A percentile compares a stretch with the other conserved stretches of the same genome.
These are phyloP conservation scores for Heterodera carotae DNA, from an alignment of 1,140 invertebrate species.

Conservation along the genomic window DNA sequence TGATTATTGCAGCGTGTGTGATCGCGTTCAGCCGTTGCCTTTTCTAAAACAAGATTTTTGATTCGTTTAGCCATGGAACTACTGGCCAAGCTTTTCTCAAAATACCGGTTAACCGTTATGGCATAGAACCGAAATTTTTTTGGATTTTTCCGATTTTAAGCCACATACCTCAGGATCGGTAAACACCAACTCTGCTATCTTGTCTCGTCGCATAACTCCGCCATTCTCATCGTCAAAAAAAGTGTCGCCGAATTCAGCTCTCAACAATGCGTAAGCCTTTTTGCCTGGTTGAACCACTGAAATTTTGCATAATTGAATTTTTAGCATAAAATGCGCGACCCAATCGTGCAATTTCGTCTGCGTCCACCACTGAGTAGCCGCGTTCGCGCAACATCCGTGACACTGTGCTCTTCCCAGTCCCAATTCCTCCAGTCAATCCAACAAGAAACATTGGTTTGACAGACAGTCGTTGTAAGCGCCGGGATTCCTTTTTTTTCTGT, in stretches of 20 bases:
- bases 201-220: conserved; percentile 10
- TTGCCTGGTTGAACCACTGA: conserved; percentile 25
- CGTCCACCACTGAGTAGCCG: conserved; percentile 16
- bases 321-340: background rate
- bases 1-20: conserved; percentile 12
- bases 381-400: conserved; percentile 8
- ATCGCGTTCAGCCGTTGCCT: conserved; percentile 12
- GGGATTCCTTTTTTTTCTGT: too few species aligned
- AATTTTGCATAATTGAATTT: background rate
- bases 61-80: too few species aligned
- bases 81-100: too few species aligned
- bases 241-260: conserved; percentile 13
- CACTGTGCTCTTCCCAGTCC: conserved; percentile 26
- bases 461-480: too few species aligned
- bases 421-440: conserved; percentile 27
- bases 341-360: conserved; percentile 26
- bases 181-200: conserved; percentile 5
- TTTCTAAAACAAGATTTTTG: conserved; percentile 1
- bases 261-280: conserved; percentile 17
- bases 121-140: too few species aligned
- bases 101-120: too few species aligned
- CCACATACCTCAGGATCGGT: conserved; percentile 14
- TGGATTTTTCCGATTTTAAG: too few species aligned
- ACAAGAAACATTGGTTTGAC: conserved; percentile 21
- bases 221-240: conserved; percentile 13